Base-by-base conservation (phyloP, 2,797 vertebrate species). In the Holocentrus rufus region DNA sequence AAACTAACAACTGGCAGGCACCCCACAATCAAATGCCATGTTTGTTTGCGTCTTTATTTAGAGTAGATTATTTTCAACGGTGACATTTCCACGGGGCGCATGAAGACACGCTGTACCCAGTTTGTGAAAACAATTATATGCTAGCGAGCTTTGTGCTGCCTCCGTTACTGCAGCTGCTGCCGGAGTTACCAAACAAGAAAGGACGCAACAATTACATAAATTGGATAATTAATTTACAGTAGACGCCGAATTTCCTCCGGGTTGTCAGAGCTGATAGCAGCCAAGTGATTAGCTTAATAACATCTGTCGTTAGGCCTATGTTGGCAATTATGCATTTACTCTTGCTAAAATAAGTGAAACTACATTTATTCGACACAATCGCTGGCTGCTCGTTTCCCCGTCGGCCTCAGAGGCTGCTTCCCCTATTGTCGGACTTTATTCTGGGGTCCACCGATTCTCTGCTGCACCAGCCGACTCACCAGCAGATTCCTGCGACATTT, bases 381-480 rank as follows among this genome's bases (percentile, higher is more conserved):
- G 13, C 42, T 7, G 31, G 13, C n/a, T 22, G 17, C 36, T n/a
- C 1, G 39, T 15, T 25, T 2, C 23, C 14, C 23, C 18, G 2
- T 20, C 23, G 25, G 20, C 6, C 27, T 34, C 18, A 54, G 36
- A 49, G 0, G 11, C 15, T 54, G 22, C 2, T 30, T 30, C 7
- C 4, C 25, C 4, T 63, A 20, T 50, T 42, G 25, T 9, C 42
- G 30, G 25, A 15, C 17, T 62, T 17, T 2, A 25, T 44, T 25
- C 1, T 2, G 3, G 11, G 34, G 34, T 69, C 34, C 22, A 55
- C 1, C 1, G 34, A 20, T 47, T 67, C 63, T 44, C 42, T 8
- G 52, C 52, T 30, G 75, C 77, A 58, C 13, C 73, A 34, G 55
- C 55, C 25, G 61, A 90, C 92, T 92, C 88, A 93, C 91, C 87